These are phyloP conservation scores for Eidolon dupreanum DNA, from an alignment of 2,797 vertebrate genomes.

Conservation along the genomic window DNA sequence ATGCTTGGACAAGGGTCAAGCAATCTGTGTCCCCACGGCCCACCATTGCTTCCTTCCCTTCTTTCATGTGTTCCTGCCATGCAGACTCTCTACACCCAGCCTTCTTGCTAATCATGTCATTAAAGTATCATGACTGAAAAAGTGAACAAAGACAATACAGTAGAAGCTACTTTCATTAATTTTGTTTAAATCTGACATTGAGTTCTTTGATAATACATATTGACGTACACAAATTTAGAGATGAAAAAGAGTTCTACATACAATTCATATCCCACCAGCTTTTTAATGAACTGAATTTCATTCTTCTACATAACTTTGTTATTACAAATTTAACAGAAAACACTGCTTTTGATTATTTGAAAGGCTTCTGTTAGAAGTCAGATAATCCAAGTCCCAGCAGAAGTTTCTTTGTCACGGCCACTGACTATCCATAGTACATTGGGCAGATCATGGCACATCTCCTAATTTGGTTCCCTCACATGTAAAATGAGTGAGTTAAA, in stretches of 20 bases:
- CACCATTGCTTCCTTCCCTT: background rate
- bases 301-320: background rate
- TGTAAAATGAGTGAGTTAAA: background rate
- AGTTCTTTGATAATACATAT: slow-evolving; percentile 8
- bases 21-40: background rate
- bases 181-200: background rate
- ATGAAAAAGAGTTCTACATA: background rate
- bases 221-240: background rate
- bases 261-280: background rate
- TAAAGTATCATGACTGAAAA: background rate
- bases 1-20: slow-evolving; percentile 3
- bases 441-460: background rate
- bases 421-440: background rate
- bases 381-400: background rate
- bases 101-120: background rate
- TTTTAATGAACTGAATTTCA: background rate
- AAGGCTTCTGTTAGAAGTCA: background rate
- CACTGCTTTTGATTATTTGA: background rate
- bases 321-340: background rate
- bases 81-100: background rate
- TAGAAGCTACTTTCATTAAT: slow-evolving; percentile 13
- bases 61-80: background rate
- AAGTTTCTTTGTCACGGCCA: background rate
- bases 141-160: background rate
- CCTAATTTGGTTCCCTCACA: background rate